Base-by-base conservation (phyloP, 2,888 invertebrate genomes). In the Colostygia pectinataria region DNA sequence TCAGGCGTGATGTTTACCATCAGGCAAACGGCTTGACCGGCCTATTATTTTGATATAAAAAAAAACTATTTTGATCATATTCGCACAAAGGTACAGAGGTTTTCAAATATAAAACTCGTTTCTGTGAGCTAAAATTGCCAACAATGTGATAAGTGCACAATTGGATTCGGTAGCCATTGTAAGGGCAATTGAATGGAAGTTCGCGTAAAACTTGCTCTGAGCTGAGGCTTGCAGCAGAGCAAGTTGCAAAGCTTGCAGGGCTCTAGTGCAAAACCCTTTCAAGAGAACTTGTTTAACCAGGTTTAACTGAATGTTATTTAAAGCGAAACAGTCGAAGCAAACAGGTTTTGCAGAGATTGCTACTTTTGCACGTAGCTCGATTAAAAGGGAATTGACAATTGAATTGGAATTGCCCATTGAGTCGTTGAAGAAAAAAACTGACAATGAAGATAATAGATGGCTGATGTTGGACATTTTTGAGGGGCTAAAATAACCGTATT, bases 201-300 rank as follows among this genome's bases (percentile, higher is more conserved):
- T 68, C 20, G 57, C 61, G 71, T 68, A 53, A 65, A 78, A 83
- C 83, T 68, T 42, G 83, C 75, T 79, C 64, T 57, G 27, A 41
- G 36, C 37, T 43, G 59, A 63, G 59, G 60, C 73, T 65, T 78
- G 80, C 80, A 57, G n/a, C n/a, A n/a, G n/a, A n/a, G n/a, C n/a
- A n/a, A n/a, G n/a, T n/a, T n/a, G n/a, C 74, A 24, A 49, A 61
- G 77, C 84, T 82, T 76, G 87, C 85, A 81, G 74, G 70, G 68
- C 20, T 6, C 4, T 27, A 67, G 55, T 75, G 82, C 78, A 74
- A 72, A 74, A 68, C 71, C 76, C 71, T 68, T 71, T 57, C 56
- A 61, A 46, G 46, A 55, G 65, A 75, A 77, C 71, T 60, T 62
- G 71, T 77, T 66, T 63, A 41, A 59, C 61, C 63, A 60, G 61